phyloP scores from a whole-genome alignment of 2,888 invertebrate genomes.

The Drosophila mercatorum region DNA sequence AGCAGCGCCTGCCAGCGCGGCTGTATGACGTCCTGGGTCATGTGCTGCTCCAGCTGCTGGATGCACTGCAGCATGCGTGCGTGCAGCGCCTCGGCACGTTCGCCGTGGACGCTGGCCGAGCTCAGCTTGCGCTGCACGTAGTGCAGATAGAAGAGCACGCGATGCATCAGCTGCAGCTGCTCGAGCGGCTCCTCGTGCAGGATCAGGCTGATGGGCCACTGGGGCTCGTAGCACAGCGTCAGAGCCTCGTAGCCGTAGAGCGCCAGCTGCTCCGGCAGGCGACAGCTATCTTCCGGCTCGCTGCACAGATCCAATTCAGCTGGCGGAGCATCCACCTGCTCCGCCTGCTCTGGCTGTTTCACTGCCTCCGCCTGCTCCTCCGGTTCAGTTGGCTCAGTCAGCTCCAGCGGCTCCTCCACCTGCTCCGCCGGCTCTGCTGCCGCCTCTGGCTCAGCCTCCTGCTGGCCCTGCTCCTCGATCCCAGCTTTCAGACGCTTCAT shows the following conservation, averaged over 20 bases:
- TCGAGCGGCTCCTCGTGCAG: slow-evolving; percentile 43
- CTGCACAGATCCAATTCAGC: background rate
- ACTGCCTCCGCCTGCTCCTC: background rate
- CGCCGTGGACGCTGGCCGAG: background rate
- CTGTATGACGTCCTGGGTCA: slow-evolving; percentile 48
- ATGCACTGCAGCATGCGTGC: slow-evolving; percentile 49
- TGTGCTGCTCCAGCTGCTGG: slow-evolving; percentile 52
- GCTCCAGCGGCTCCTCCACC: background rate
- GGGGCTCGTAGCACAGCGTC: slow-evolving; percentile 43
- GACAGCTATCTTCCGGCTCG: background rate
- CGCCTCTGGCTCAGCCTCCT: background rate
- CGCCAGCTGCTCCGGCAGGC: slow-evolving; percentile 4
- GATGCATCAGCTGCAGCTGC: slow-evolving; percentile 59
- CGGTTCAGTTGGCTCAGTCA: background rate
- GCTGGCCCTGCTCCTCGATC: rapidly evolving
- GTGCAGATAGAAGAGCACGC: slow-evolving; percentile 58
- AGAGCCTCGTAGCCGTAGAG: slow-evolving; percentile 55
- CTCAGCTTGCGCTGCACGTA: slow-evolving; percentile 49
- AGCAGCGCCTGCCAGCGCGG: slow-evolving; percentile 50
- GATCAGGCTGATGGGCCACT: slow-evolving; percentile 63
- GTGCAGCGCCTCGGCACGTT: slow-evolving; percentile 11
- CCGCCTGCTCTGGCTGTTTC: background rate
- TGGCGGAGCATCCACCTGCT: background rate
- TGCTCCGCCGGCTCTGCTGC: background rate
- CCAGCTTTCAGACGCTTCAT: background rate